Percentiles rank a stretch among this genome's conserved stretches.
Conservation (phyloP, 1,140 invertebrate species). For the Atopsyche davidsoni region DNA sequence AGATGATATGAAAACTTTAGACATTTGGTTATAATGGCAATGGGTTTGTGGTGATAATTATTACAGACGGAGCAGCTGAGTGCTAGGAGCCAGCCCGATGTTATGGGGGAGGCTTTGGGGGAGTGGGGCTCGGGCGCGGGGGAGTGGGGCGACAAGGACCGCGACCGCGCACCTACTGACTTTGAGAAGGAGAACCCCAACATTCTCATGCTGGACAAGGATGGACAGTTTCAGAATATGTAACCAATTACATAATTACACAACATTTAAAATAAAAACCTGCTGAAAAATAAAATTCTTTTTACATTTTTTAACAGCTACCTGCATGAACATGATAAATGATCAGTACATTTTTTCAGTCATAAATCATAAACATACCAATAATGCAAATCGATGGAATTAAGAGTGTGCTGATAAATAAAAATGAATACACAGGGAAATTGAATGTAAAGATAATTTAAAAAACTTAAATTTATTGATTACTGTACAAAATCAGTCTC, state of each 20-base stretch:
- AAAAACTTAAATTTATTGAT: conserved; percentile 5
- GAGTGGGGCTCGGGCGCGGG: conserved; percentile 47
- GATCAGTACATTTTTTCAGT: too few species aligned
- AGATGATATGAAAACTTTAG: not conserved
- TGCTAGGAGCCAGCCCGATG: conserved; percentile 60
- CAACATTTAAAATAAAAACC: too few species aligned
- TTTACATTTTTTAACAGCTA: too few species aligned
- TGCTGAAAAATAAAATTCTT: too few species aligned
- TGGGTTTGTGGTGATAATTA: too few species aligned
- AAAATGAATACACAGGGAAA: too few species aligned
- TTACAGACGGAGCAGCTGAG: conserved; percentile 48
- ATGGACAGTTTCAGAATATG: conserved; percentile 73
- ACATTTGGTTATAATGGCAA: not conserved
- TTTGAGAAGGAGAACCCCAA: conserved; percentile 75
- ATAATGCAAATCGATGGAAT: too few species aligned
- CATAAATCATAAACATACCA: too few species aligned
- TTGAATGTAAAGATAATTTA: too few species aligned
- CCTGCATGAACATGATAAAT: too few species aligned
- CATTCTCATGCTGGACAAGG: conserved; percentile 66
- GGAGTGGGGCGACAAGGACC: conserved; percentile 64
- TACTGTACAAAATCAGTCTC: conserved; percentile 25
- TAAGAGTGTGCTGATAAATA: too few species aligned
- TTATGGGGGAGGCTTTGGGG: conserved; percentile 58
- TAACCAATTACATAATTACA: too few species aligned
- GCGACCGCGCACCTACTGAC: conserved; percentile 62